Base-by-base conservation (phyloP, 2,888 invertebrate species). In the Pristionchus maxplancki region DNA sequence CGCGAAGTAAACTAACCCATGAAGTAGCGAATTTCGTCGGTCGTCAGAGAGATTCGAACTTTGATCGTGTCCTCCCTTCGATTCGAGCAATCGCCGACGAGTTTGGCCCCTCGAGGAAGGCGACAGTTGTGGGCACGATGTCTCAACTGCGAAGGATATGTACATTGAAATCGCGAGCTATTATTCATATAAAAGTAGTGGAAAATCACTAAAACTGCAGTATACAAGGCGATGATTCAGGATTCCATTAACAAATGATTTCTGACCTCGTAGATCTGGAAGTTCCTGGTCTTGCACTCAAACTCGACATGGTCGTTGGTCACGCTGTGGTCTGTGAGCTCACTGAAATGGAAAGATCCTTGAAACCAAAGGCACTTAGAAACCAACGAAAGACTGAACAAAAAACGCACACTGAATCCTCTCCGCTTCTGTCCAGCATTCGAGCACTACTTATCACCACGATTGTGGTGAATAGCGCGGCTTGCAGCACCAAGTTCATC, bases 211-310 rank as follows among this genome's bases (percentile, higher is more conserved):
- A n/a, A n/a, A n/a, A n/a, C n/a, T n/a, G n/a, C n/a, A n/a, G n/a
- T n/a, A n/a, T n/a, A n/a, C n/a, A n/a, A n/a, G n/a, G n/a, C n/a
- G n/a, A n/a, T n/a, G n/a, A n/a, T n/a, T n/a, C n/a, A n/a, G n/a
- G n/a, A n/a, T n/a, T n/a, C n/a, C n/a, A n/a, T n/a, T n/a, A n/a
- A n/a, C n/a, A n/a, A n/a, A n/a, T n/a, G n/a, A n/a, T n/a, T n/a
- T n/a, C n/a, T n/a, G n/a, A 78, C 78, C 78, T 78, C 78, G n/a
- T 78, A 78, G 28, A 78, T 78, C 28, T 78, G 78, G 28, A 44
- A 78, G 28, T 78, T 78, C 48, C 78, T 40, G 44, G 78, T 28
- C 44, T 48, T 40, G 28, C 78, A 78, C n/a, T 78, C 78, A 28
- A 78, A 78, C n/a, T 78, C 78, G 28, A 78, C 78, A 13, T 78